Evolutionary conservation across 2,888 invertebrate species (phyloP).

Genomic region (Ormia ochracea): DNA sequence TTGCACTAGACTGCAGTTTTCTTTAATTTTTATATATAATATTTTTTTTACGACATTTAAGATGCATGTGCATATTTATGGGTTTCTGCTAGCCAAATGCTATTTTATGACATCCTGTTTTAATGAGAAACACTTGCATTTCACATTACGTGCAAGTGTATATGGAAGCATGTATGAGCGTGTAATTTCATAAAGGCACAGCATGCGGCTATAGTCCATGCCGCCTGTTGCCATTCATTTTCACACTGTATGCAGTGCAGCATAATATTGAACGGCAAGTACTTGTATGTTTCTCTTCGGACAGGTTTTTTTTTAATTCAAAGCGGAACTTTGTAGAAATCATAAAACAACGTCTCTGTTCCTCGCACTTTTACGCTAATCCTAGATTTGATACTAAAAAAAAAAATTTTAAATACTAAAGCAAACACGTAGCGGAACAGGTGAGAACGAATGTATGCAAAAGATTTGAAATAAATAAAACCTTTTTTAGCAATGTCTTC

Average conservation of each 20-base stretch:
- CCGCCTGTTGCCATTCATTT: slow-evolving; percentile 12
- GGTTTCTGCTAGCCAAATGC: slow-evolving; percentile 32
- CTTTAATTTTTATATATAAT: too few relatives aligned
- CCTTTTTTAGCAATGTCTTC: too few relatives aligned
- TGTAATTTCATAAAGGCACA: slow-evolving; percentile 21
- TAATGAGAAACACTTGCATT: slow-evolving; percentile 45
- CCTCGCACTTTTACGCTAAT: slow-evolving; percentile 65
- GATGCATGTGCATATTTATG: slow-evolving; percentile 22
- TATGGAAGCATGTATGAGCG: slow-evolving; percentile 3
- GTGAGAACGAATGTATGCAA: background rate
- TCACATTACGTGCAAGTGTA: background rate
- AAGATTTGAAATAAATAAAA: too few relatives aligned
- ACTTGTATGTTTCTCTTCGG: slow-evolving; percentile 4
- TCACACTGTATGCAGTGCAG: background rate
- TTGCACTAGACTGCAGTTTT: background rate
- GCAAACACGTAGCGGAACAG: slow-evolving; percentile 6
- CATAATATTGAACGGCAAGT: background rate
- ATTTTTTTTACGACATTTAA: background rate
- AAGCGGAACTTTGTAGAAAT: slow-evolving; percentile 34
- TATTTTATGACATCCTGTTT: slow-evolving; percentile 59
- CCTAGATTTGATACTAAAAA: slow-evolving; percentile 26
- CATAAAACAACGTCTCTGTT: slow-evolving; percentile 47
- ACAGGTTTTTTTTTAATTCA: slow-evolving; percentile 19
- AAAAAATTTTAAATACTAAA: slow-evolving; percentile 30
- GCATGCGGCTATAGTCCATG: slow-evolving; percentile 49